Conservation (phyloP, 2,113 vertebrate species). For the Terrapene triunguis region DNA sequence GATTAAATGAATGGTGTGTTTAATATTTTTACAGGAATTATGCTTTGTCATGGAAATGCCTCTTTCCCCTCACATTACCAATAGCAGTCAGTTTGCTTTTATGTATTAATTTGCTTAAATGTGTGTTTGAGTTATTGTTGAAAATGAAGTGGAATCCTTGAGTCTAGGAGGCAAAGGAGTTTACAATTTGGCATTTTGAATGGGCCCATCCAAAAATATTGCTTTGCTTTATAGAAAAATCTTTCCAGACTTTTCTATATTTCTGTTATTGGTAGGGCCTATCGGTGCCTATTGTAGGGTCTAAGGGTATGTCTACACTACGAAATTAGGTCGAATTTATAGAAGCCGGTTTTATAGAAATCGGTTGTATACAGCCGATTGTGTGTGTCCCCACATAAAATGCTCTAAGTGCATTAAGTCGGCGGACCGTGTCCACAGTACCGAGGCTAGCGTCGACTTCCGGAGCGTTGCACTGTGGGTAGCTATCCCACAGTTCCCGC, state of each 20-base stretch:
- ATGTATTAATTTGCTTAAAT: not conserved
- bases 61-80: not conserved
- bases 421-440: too few species aligned
- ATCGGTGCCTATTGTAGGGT: not conserved
- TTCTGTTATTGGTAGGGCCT: not conserved
- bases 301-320: too few species aligned
- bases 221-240: not conserved
- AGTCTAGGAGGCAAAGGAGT: not conserved
- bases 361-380: too few species aligned
- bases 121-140: not conserved
- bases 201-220: not conserved
- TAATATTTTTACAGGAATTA: slow-evolving; percentile 32
- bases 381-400: too few species aligned
- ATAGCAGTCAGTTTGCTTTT: slow-evolving; percentile 20
- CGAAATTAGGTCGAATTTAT: too few species aligned
- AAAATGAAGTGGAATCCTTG: not conserved
- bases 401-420: too few species aligned
- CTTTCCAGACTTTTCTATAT: not conserved
- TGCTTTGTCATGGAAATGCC: not conserved
- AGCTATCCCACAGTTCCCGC: too few species aligned
- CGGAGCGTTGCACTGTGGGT: too few species aligned
- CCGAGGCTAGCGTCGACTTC: too few species aligned
- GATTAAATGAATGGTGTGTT: slow-evolving; percentile 5
- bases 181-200: not conserved
- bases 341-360: too few species aligned